phyloP scores from a whole-genome alignment of 2,888 invertebrate genomes.

The Suillia variegata region DNA sequence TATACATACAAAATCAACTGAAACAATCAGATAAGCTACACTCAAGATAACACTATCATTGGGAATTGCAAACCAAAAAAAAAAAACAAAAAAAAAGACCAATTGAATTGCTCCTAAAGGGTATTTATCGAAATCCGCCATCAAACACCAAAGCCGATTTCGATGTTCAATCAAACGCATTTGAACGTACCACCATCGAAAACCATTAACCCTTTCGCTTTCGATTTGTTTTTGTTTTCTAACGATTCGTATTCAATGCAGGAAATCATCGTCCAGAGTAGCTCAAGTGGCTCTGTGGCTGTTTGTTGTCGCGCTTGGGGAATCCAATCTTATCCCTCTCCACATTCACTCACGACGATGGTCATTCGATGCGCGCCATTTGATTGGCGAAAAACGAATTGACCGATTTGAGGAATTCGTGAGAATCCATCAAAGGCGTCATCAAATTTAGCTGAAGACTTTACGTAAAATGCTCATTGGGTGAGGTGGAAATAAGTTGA shows the following conservation, averaged over 20 bases:
- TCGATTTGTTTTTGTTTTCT: too few relatives aligned
- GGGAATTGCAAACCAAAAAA: too few relatives aligned
- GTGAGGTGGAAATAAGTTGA: neutral
- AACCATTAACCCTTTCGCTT: constrained; percentile 17
- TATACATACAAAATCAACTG: constrained; percentile 18
- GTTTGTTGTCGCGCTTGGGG: constrained; percentile 6
- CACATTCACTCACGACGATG: neutral
- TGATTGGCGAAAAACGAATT: constrained; percentile 14
- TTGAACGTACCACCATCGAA: constrained; percentile 1
- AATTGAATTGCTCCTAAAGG: constrained; percentile 23
- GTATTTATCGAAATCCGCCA: constrained; percentile 31
- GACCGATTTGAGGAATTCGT: constrained; percentile 9
- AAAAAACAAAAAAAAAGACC: constrained; percentile 26
- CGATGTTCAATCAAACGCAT: constrained; percentile 14
- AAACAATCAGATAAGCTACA: constrained; percentile 27
- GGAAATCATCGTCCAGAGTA: too few relatives aligned
- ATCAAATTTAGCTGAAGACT: too few relatives aligned
- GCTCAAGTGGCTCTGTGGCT: neutral
- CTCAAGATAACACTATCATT: constrained; percentile 11
- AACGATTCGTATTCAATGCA: neutral
- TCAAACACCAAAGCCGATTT: constrained; percentile 23
- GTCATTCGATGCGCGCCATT: too few relatives aligned
- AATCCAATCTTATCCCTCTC: neutral
- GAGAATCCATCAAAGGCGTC: neutral
- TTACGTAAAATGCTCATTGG: too few relatives aligned